Conservation (phyloP, 2,888 invertebrate species). For the Linnaemya vulpina region DNA sequence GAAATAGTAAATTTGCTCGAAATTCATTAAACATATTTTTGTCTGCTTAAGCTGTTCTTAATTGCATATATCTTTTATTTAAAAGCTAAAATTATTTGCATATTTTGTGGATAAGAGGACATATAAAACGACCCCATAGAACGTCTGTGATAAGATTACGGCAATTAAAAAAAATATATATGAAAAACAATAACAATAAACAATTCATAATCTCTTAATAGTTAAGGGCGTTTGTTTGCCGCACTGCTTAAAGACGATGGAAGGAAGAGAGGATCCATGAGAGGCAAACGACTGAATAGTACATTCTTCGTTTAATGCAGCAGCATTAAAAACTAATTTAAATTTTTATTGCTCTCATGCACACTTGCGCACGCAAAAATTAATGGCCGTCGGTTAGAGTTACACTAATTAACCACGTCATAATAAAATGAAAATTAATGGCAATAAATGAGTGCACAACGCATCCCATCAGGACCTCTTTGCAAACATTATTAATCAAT, state of each 20-base stretch:
- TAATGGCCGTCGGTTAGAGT: background rate
- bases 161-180: background rate
- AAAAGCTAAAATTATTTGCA: too few species aligned
- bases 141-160: background rate
- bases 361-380: background rate
- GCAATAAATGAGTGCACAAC: background rate
- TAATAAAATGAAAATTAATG: background rate
- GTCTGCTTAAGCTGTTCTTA: too few species aligned
- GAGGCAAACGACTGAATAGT: background rate
- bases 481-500: background rate
- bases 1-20: too few species aligned
- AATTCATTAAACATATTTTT: too few species aligned
- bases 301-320: background rate
- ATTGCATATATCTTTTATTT: too few species aligned
- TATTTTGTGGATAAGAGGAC: too few species aligned
- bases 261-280: background rate
- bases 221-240: background rate
- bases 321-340: conserved; percentile 45
- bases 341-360: conserved; percentile 36
- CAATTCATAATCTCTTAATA: background rate
- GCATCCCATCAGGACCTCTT: background rate
- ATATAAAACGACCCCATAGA: too few species aligned
- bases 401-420: background rate
- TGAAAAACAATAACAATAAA: background rate
- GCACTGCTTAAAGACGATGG: background rate